These are phyloP conservation scores for Drosophila picticornis DNA, from an alignment of 2,888 invertebrate species.

Conservation along the genomic window DNA sequence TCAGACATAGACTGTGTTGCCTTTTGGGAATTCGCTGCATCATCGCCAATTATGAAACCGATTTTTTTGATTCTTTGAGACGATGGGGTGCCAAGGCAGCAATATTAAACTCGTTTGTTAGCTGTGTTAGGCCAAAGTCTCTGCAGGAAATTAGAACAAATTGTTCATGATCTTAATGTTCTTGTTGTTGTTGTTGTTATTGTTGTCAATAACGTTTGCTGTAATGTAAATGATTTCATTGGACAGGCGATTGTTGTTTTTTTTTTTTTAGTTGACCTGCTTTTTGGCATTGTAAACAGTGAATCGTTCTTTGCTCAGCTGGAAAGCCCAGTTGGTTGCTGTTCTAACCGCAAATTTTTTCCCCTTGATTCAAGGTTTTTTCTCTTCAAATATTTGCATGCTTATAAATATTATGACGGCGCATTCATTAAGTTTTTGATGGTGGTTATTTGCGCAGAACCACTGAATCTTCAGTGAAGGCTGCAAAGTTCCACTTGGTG, in stretches of 20 bases:
- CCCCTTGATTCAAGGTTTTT: constrained; percentile 16
- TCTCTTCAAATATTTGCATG: constrained; percentile 1
- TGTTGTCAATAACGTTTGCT: constrained; percentile 33
- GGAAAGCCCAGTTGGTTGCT: constrained; percentile 34
- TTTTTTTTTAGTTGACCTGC: constrained; percentile 47
- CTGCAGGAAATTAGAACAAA: constrained; percentile 73
- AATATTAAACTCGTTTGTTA: constrained; percentile 36
- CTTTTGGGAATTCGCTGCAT: constrained; percentile 72
- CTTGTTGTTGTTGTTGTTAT: constrained; percentile 13
- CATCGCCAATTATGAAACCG: constrained; percentile 63
- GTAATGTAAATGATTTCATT: constrained; percentile 48
- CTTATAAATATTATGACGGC: constrained; percentile 17
- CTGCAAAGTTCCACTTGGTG: constrained; percentile 45
- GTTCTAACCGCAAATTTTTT: constrained; percentile 52
- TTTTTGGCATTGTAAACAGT: constrained; percentile 37
- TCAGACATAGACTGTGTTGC: constrained; percentile 16
- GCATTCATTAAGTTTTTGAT: constrained; percentile 31
- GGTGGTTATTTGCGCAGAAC: constrained; percentile 21
- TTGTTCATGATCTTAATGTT: constrained; percentile 68
- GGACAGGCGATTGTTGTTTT: constrained; percentile 29
- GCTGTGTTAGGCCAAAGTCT: constrained; percentile 30
- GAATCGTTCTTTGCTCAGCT: constrained; percentile 33
- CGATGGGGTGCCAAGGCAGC: constrained; percentile 38
- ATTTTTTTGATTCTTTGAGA: constrained; percentile 35
- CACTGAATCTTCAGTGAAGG: constrained; percentile 50